phyloP scores from a whole-genome alignment of 2,888 invertebrate genomes.

The Eupithecia inturbata region DNA sequence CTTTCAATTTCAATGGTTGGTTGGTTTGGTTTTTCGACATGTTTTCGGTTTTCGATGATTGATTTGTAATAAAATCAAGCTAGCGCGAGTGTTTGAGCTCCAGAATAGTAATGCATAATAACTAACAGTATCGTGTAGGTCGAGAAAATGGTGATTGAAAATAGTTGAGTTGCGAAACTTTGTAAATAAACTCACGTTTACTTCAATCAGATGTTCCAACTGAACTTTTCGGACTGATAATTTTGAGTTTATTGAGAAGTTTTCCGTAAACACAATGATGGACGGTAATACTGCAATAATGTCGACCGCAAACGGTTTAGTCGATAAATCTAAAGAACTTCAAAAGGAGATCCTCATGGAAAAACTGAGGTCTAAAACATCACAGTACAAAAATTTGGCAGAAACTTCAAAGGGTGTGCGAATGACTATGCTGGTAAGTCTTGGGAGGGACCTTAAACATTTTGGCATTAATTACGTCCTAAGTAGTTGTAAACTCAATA shows the following conservation, averaged over 20 bases:
- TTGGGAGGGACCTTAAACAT: conserved; percentile 1
- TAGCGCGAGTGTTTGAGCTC: neutral
- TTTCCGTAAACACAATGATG: conserved; percentile 60
- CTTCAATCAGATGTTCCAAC: conserved; percentile 57
- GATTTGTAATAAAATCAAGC: neutral
- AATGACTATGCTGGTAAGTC: conserved; percentile 91
- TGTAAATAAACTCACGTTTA: conserved; percentile 44
- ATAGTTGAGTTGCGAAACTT: conserved; percentile 19
- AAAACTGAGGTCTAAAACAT: conserved; percentile 92
- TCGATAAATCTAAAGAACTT: conserved; percentile 79
- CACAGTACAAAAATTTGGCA: conserved; percentile 91
- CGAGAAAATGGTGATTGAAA: conserved; percentile 17
- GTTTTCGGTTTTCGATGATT: neutral
- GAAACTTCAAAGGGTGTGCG: conserved; percentile 95
- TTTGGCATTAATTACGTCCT: neutral
- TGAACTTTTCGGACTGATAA: conserved; percentile 54
- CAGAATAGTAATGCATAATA: neutral
- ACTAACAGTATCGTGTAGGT: neutral
- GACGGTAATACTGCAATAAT: conserved; percentile 67
- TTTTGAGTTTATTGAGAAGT: conserved; percentile 47
- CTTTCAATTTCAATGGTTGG: neutral
- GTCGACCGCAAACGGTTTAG: conserved; percentile 64
- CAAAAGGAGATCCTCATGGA: conserved; percentile 96
- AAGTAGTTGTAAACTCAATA: conserved; percentile 3
- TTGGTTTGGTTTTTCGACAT: neutral